These are phyloP conservation scores for Neocrepidodera transversa DNA, from an alignment of 2,888 invertebrate genomes.

Conservation along the genomic window DNA sequence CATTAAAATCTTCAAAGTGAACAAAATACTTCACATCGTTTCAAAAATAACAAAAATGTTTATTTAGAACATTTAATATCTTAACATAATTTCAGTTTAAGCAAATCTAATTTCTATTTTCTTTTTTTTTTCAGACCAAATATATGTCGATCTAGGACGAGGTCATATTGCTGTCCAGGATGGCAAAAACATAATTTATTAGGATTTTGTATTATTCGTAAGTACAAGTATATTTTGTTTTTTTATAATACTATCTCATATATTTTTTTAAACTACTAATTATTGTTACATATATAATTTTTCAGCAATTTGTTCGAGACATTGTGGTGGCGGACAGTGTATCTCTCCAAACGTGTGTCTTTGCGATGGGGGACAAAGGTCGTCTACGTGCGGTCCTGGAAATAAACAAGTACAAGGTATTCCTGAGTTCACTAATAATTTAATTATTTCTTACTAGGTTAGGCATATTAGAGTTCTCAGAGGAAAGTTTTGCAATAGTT, in stretches of 20 bases:
- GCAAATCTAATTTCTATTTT: too few species aligned
- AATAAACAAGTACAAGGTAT: constrained; percentile 44
- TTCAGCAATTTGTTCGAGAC: constrained; percentile 77
- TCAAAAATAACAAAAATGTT: too few species aligned
- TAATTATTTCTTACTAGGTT: not conserved
- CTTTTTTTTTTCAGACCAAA: constrained; percentile 72
- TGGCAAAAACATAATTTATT: constrained; percentile 79
- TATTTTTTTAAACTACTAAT: too few species aligned
- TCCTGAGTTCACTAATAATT: not conserved
- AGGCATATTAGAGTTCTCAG: too few species aligned
- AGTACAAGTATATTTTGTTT: too few species aligned
- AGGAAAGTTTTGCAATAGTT: not conserved
- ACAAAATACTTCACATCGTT: too few species aligned
- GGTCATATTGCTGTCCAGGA: constrained; percentile 84
- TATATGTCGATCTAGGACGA: constrained; percentile 77
- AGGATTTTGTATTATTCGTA: constrained; percentile 82
- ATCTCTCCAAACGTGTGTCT: constrained; percentile 83
- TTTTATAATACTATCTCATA: too few species aligned
- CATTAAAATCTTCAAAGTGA: too few species aligned
- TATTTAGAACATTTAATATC: too few species aligned
- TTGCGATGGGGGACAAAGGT: constrained; percentile 75
- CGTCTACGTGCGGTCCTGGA: constrained; percentile 64
- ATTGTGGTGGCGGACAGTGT: constrained; percentile 77
- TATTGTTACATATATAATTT: too few species aligned
- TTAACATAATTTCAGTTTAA: too few species aligned